Conservation (phyloP, 2,797 vertebrate species). For the Centroberyx gerrardi region DNA sequence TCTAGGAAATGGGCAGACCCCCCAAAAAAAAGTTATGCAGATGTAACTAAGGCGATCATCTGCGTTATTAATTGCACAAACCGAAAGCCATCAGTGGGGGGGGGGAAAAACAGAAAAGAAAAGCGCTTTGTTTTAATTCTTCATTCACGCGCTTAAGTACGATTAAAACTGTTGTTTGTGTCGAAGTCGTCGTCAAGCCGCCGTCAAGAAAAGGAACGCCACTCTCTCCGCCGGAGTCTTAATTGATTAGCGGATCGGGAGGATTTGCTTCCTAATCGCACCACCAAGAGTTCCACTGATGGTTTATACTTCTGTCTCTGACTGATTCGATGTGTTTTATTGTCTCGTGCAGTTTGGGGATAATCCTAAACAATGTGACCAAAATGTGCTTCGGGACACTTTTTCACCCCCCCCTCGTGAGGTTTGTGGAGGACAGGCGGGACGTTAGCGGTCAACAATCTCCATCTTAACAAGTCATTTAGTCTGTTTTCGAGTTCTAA, state of each 20-base stretch:
- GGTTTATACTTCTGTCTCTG: slow-evolving; percentile 73
- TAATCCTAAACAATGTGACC: slow-evolving; percentile 80
- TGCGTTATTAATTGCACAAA: slow-evolving; percentile 77
- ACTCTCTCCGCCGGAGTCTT: slow-evolving; percentile 72
- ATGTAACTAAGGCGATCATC: slow-evolving; percentile 71
- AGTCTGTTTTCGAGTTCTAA: too few species aligned
- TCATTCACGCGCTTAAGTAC: slow-evolving; percentile 63
- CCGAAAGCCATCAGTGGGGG: slow-evolving; percentile 49
- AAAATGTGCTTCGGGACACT: slow-evolving; percentile 62
- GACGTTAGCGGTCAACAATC: slow-evolving; percentile 39
- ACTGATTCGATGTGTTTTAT: slow-evolving; percentile 69
- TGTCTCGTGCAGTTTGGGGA: slow-evolving; percentile 66
- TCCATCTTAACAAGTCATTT: too few species aligned
- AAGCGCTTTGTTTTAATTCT: slow-evolving; percentile 73
- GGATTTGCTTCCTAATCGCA: slow-evolving; percentile 77
- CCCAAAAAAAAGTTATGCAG: slow-evolving; percentile 63
- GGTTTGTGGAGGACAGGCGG: slow-evolving; percentile 71
- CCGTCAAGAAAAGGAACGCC: slow-evolving; percentile 62
- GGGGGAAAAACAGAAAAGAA: slow-evolving; percentile 25
- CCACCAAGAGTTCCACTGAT: slow-evolving; percentile 64
- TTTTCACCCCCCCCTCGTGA: too few species aligned
- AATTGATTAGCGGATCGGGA: slow-evolving; percentile 80
- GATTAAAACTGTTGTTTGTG: slow-evolving; percentile 70
- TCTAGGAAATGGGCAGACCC: slow-evolving; percentile 71
- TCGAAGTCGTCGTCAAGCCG: slow-evolving; percentile 66